These are phyloP conservation scores for Lathamus discolor DNA, from an alignment of 2,113 vertebrate genomes.

Conservation along the genomic window DNA sequence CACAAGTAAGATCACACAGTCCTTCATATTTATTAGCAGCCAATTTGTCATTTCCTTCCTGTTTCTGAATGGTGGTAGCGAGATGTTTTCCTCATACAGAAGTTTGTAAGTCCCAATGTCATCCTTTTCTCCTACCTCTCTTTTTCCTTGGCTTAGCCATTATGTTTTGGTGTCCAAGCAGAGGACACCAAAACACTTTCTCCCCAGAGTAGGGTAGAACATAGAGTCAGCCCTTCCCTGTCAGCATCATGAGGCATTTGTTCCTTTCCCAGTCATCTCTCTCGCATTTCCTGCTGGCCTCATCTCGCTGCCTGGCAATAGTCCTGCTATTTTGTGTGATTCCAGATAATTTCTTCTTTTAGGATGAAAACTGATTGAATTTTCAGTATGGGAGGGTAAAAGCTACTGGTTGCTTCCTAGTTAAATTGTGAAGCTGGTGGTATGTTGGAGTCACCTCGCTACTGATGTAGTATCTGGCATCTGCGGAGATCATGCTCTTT, in stretches of 20 bases:
- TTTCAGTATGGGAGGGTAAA: not conserved
- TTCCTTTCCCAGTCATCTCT: not conserved
- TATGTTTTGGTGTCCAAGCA: not conserved
- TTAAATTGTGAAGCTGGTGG: not conserved
- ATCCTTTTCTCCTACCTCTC: not conserved
- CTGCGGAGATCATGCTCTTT: not conserved
- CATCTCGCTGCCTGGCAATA: not conserved
- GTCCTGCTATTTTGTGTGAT: not conserved
- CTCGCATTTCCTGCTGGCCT: conserved; percentile 7
- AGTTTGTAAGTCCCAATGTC: not conserved
- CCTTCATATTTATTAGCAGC: not conserved
- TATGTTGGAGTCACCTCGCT: not conserved
- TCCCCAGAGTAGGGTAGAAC: not conserved
- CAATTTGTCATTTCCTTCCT: not conserved
- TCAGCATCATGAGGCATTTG: not conserved
- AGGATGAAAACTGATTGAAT: not conserved
- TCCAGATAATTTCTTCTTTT: conserved; percentile 3
- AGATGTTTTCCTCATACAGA: not conserved
- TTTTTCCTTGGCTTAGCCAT: not conserved
- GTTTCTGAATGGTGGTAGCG: not conserved
- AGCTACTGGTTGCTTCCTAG: not conserved
- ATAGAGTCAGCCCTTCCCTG: not conserved
- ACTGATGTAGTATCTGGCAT: fast-evolving
- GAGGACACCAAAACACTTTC: not conserved
- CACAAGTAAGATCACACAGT: conserved; percentile 79